Percentiles rank a stretch among this genome's conserved stretches.
These are phyloP conservation scores for Campoplex nolae DNA, from an alignment of 2,888 invertebrate genomes.

Conservation along the genomic window DNA sequence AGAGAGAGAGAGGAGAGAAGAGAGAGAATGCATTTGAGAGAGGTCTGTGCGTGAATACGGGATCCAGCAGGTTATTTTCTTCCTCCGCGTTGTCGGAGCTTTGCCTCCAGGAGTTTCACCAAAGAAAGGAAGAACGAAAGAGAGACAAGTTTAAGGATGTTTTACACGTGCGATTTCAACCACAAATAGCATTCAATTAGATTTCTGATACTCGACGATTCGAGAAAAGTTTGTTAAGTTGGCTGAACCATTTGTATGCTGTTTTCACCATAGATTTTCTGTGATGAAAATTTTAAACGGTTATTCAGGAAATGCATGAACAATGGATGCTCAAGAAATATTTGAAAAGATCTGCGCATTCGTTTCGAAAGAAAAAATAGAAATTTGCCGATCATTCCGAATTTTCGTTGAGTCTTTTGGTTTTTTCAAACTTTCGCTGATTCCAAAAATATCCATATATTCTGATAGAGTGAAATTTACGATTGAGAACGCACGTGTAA, in stretches of 20 bases:
- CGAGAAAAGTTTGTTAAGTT: not conserved
- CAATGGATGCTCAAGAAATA: no score
- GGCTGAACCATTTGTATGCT: not conserved
- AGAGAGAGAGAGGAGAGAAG: conserved; percentile 1
- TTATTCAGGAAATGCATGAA: no score
- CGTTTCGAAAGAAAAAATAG: no score
- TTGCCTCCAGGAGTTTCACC: not conserved
- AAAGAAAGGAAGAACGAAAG: not conserved
- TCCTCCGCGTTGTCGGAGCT: conserved; percentile 23
- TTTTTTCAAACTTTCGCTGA: not conserved
- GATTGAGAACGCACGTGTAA: not conserved
- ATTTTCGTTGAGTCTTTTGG: not conserved
- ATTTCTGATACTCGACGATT: not conserved
- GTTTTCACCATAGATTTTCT: not conserved
- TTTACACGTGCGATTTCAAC: not conserved
- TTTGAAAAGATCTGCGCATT: not conserved
- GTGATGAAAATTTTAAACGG: not conserved
- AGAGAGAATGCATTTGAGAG: conserved; percentile 12
- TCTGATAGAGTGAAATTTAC: not conserved
- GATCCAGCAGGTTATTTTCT: conserved; percentile 46
- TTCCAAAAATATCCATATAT: not conserved
- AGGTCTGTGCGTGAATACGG: conserved; percentile 49
- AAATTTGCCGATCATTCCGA: not conserved
- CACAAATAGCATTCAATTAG: not conserved
- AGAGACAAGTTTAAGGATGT: not conserved